phyloP scores from a whole-genome alignment of 2,797 vertebrate species.

The Ptychadena robeensis region DNA sequence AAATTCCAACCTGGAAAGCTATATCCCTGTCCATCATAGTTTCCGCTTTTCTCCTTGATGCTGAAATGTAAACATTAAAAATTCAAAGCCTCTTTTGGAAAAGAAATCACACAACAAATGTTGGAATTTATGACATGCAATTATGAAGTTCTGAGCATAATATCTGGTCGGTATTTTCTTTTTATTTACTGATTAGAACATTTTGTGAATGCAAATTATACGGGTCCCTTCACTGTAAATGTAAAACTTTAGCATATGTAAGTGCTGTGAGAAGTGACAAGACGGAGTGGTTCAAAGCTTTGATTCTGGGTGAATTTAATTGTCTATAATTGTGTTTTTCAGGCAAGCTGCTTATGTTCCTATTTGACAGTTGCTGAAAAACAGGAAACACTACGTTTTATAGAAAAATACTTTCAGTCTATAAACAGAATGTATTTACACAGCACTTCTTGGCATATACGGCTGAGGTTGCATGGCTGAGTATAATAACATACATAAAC shows the following conservation, averaged over 20 bases:
- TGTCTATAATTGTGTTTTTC: slow-evolving; percentile 27
- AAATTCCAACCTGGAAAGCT: not conserved
- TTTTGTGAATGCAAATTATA: slow-evolving; percentile 1
- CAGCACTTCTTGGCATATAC: not conserved
- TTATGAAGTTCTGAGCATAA: slow-evolving; percentile 1
- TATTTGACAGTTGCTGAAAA: not conserved
- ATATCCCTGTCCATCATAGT: not conserved
- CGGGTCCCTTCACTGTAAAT: not conserved
- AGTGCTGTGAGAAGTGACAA: not conserved
- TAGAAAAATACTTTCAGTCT: not conserved
- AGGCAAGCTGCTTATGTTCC: not conserved
- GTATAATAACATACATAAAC: too few relatives aligned
- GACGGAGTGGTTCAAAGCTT: slow-evolving; percentile 13
- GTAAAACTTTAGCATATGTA: not conserved
- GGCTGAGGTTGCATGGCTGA: too few relatives aligned
- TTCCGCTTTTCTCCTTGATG: not conserved
- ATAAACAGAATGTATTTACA: not conserved
- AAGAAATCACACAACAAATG: not conserved
- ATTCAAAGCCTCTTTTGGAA: not conserved
- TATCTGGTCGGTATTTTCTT: not conserved
- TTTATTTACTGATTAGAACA: not conserved
- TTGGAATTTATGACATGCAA: not conserved
- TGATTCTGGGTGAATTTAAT: slow-evolving; percentile 35
- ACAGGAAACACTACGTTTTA: not conserved
- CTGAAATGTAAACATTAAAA: not conserved